A percentile compares a stretch with the other conserved stretches of the same genome.
These are phyloP conservation scores for Liodrosophila aerea DNA, from an alignment of 2,888 invertebrate species.

Conservation along the genomic window DNA sequence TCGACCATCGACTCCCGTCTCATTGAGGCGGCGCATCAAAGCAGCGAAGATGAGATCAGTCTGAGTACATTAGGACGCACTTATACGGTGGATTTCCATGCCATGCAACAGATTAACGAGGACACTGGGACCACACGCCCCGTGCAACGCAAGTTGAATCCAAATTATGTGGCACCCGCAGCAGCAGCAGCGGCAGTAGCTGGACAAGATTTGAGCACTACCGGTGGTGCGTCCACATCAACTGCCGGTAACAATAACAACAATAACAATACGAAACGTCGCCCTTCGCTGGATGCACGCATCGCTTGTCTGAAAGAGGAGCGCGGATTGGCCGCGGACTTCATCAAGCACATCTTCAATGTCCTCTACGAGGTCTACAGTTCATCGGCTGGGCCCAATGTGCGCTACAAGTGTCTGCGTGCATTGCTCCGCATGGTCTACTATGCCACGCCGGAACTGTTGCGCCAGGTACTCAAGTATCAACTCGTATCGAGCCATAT, in stretches of 20 bases:
- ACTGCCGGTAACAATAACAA: conserved; percentile 30
- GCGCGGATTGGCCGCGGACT: conserved; percentile 87
- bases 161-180: conserved; percentile 83
- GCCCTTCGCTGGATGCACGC: conserved; percentile 85
- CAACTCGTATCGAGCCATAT: conserved; percentile 96
- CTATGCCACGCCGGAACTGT: conserved; percentile 93
- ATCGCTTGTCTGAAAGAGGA: conserved; percentile 88
- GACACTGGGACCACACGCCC: conserved; percentile 97
- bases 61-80: conserved; percentile 95
- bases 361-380: conserved; percentile 99
- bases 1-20: conserved; percentile 96
- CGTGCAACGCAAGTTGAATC: conserved; percentile 91
- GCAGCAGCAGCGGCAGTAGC: conserved; percentile 3
- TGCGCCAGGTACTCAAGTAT: conserved; percentile 88
- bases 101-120: conserved; percentile 99
- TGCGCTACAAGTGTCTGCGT: conserved; percentile 97
- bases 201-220: conserved; percentile 57
- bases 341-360: conserved; percentile 92
- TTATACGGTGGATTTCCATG: conserved; percentile 97
- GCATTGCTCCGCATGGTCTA: conserved; percentile 98
- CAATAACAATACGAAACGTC: conserved; percentile 61
- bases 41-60: conserved; percentile 97
- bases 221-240: conserved; percentile 38
- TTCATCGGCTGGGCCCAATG: conserved; percentile 98
- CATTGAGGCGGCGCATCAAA: conserved; percentile 96